Conservation (phyloP, 2,797 vertebrate genomes). For the Monodelphis domestica region DNA sequence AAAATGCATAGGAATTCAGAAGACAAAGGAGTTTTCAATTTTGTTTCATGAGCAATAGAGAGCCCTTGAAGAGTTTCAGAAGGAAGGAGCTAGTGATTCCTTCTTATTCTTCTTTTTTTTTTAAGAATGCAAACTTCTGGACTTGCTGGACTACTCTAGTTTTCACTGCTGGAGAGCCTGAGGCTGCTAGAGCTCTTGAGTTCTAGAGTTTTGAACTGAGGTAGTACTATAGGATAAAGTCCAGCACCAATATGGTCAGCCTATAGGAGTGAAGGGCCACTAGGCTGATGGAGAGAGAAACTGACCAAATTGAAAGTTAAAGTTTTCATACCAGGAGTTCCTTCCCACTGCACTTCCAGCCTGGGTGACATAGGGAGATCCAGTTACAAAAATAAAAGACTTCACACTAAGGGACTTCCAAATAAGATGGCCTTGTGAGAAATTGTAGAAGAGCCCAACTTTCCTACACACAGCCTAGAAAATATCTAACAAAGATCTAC, state of each 20-base stretch:
- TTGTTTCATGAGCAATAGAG: not conserved
- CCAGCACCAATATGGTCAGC: not conserved
- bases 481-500: not conserved
- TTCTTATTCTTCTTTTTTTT: not conserved
- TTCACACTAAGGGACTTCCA: not conserved
- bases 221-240: not conserved
- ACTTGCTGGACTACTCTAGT: not conserved
- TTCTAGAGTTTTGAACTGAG: not conserved
- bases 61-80: too few relatives aligned
- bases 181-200: not conserved
- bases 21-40: not conserved
- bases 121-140: not conserved
- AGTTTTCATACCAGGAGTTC: not conserved
- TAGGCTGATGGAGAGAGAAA: not conserved
- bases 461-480: not conserved
- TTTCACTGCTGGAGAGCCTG: not conserved
- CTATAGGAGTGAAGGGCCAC: not conserved
- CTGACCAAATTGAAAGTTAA: not conserved
- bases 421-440: not conserved
- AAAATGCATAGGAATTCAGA: slow-evolving; percentile 2
- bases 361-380: not conserved
- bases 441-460: not conserved
- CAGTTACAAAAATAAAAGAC: not conserved
- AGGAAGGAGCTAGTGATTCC: not conserved
- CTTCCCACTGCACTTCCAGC: not conserved